A percentile compares a stretch with the other conserved stretches of the same genome.
Evolutionary conservation across 2,888 invertebrate species (phyloP).

Genomic region (Synanthedon andrenaeformis): DNA sequence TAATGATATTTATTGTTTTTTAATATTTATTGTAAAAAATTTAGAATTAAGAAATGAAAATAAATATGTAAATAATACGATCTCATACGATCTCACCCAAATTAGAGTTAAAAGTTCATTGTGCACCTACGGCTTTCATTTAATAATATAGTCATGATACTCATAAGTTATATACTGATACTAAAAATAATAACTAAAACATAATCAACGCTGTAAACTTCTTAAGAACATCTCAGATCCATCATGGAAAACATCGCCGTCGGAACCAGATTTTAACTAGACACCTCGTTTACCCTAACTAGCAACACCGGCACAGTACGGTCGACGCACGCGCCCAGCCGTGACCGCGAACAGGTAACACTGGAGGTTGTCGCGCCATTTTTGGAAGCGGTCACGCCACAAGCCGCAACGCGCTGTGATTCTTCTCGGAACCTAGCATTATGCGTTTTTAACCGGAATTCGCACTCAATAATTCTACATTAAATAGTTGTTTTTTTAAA

Average conservation of each 20-base stretch:
- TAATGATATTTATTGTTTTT: no score
- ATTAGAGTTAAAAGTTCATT: no score
- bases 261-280: neutral
- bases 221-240: no score
- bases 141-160: no score
- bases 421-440: constrained; percentile 22
- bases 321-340: constrained; percentile 7
- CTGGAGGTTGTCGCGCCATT: constrained; percentile 26
- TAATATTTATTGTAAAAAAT: no score
- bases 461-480: neutral
- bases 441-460: neutral
- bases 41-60: no score
- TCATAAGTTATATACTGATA: no score
- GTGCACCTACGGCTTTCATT: no score
- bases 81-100: no score
- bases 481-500: constrained; percentile 1
- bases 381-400: constrained; percentile 24
- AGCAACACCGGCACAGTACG: constrained; percentile 9
- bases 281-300: constrained; percentile 3
- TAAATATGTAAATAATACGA: no score
- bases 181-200: no score
- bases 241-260: neutral
- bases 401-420: constrained; percentile 8
- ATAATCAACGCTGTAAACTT: no score
- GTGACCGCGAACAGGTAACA: constrained; percentile 17